These are phyloP conservation scores for Phataginus tetradactyla DNA, from an alignment of 2,797 vertebrate species.

Conservation along the genomic window DNA sequence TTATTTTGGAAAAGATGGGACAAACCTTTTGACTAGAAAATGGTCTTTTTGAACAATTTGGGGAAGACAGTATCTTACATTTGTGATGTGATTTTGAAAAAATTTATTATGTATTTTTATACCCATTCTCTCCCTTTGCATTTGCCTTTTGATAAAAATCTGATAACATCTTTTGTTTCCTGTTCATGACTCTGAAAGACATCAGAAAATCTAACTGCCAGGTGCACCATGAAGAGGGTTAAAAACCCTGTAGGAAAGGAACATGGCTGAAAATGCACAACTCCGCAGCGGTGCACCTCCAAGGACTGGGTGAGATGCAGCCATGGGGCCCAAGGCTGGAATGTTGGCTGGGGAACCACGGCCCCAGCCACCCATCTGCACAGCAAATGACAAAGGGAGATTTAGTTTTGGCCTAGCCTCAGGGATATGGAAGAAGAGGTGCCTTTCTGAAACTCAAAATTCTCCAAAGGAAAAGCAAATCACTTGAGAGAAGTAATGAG, in stretches of 20 bases:
- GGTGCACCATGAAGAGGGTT: background rate
- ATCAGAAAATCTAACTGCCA: background rate
- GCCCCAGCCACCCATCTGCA: background rate
- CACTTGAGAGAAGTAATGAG: background rate
- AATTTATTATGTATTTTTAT: background rate
- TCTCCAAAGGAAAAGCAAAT: background rate
- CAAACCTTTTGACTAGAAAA: background rate
- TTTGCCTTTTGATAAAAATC: background rate
- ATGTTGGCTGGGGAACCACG: background rate
- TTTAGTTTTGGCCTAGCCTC: background rate
- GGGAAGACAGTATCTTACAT: background rate
- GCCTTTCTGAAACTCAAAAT: background rate
- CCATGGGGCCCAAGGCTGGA: background rate
- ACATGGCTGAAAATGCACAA: background rate
- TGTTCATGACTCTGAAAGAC: background rate
- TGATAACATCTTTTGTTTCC: background rate
- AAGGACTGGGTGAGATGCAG: background rate
- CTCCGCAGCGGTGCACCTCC: background rate
- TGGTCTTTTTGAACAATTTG: background rate
- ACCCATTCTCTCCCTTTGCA: background rate
- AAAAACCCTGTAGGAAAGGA: background rate
- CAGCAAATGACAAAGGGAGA: background rate
- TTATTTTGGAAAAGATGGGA: conserved; percentile 23
- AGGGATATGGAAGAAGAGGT: background rate
- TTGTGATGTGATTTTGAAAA: background rate